Evolutionary conservation across 2,888 invertebrate species (phyloP), one percentile per base, ranked within the genome.

Genomic region (Trissolcus brochymenae): DNA sequence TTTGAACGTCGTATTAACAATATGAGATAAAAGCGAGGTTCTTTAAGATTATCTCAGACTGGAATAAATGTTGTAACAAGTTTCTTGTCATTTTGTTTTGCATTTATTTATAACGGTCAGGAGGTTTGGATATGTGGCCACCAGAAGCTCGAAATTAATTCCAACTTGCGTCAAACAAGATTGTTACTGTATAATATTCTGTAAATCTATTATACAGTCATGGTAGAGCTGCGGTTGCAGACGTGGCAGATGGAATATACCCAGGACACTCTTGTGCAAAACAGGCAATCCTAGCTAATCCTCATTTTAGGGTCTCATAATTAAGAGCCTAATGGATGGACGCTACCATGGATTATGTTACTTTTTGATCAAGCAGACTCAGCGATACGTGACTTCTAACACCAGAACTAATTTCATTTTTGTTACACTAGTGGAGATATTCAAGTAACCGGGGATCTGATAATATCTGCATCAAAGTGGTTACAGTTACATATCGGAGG

Each of bases 251-350:
- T 71, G 76, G 66, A 60, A 67, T 54, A 57, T 56, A 17, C 51
- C 41, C 67, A 62, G 40, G 54, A 56, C 57, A 13, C 17, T 61
- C 55, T 25, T 9, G 53, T 56, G 49, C 65, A 21, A 66, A 60
- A 59, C 66, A 49, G 66, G 65, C 65, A 73, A 70, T 77, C 43
- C 59, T 25, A 46, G 57, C 71, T 76, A 76, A 71, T 66, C 76
- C 62, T 59, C 61, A 62, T 67, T 71, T 49, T 56, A 46, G 17
- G 71, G 66, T 61, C 49, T 62, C 56, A 66, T 76, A 71, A 76
- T 76, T 76, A 76, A 76, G 55, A 65, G 65, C 41, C 66, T 76
- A 76, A 76, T 76, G 65, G 76, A 64, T 61, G 66, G 59, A 70
- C 59, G 55, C 65, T 76, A 41, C 61, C 60, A 41, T 61, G 57